These are phyloP conservation scores for Stercorarius parasiticus DNA, from an alignment of 2,113 vertebrate genomes.

Conservation along the genomic window DNA sequence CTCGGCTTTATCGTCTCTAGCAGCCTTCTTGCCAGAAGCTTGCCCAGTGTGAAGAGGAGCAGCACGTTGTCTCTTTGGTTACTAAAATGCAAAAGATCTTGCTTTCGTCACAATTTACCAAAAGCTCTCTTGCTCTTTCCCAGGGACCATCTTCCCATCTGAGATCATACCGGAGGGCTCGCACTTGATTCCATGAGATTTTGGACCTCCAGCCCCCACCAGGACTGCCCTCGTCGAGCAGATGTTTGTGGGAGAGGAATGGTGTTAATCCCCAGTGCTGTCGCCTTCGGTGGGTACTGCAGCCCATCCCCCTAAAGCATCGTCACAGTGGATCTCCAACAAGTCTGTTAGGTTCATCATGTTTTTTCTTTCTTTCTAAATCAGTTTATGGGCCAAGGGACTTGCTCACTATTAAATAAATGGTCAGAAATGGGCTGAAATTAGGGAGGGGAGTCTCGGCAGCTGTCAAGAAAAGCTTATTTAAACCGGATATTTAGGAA, in stretches of 20 bases:
- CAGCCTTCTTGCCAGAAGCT: neutral
- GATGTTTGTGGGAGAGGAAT: neutral
- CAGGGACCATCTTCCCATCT: neutral
- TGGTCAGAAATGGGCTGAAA: neutral
- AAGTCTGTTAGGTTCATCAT: accelerated
- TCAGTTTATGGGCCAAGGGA: neutral
- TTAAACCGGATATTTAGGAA: neutral
- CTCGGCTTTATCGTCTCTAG: neutral
- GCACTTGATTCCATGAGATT: neutral
- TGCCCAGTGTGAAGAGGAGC: neutral
- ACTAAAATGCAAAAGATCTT: neutral
- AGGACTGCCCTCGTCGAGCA: neutral
- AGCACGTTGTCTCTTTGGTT: accelerated
- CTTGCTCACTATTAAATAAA: accelerated
- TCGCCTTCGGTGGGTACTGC: accelerated
- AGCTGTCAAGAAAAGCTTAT: neutral
- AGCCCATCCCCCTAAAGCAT: neutral
- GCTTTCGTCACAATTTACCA: neutral
- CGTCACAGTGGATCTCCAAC: accelerated
- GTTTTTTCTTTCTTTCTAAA: neutral
- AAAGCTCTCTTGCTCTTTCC: neutral
- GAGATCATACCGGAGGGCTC: neutral
- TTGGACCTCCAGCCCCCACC: neutral
- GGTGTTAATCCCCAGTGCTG: neutral
- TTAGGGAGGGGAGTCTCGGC: neutral